These are phyloP conservation scores for Cloeon dipterum DNA, from an alignment of 2,888 invertebrate genomes.

Conservation along the genomic window DNA sequence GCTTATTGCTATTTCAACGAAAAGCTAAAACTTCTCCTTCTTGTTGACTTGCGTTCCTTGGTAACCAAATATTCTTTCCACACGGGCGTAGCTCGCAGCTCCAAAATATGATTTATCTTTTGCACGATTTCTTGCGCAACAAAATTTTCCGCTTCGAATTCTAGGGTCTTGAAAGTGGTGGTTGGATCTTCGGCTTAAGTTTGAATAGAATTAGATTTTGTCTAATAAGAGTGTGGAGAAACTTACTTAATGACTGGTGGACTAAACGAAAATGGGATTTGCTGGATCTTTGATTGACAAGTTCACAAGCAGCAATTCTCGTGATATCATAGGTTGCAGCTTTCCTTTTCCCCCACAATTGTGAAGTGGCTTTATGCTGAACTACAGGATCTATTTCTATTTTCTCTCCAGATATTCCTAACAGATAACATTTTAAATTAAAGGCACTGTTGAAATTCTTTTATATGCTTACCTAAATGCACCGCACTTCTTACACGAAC, in stretches of 20 bases:
- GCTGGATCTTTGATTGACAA: slow-evolving; percentile 42
- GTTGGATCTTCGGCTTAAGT: not conserved
- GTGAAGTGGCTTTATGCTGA: slow-evolving; percentile 20
- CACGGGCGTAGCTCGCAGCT: slow-evolving; percentile 54
- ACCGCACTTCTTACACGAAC: slow-evolving; percentile 63
- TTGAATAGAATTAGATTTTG: slow-evolving; percentile 2
- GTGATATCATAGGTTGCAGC: slow-evolving; percentile 67
- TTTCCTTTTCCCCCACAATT: slow-evolving; percentile 38
- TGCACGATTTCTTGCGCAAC: slow-evolving; percentile 63
- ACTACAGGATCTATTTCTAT: slow-evolving; percentile 75
- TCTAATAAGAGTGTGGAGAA: not conserved
- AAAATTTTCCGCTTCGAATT: slow-evolving; percentile 60
- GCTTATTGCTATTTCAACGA: too few species aligned
- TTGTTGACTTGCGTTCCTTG: slow-evolving; percentile 42
- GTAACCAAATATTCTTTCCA: slow-evolving; percentile 60
- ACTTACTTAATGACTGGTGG: slow-evolving; percentile 18
- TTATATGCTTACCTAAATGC: slow-evolving; percentile 31
- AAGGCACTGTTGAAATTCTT: not conserved
- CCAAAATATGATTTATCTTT: slow-evolving; percentile 69
- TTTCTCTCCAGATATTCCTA: slow-evolving; percentile 65
- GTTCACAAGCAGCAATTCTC: slow-evolving; percentile 66
- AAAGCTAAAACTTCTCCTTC: slow-evolving; percentile 28
- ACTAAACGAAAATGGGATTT: slow-evolving; percentile 53
- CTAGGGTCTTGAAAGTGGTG: slow-evolving; percentile 49
- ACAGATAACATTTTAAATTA: not conserved